Evolutionary conservation across 1,140 invertebrate species (phyloP), one percentile per base, ranked within the genome.

Genomic region (Drosophila bipectinata): DNA sequence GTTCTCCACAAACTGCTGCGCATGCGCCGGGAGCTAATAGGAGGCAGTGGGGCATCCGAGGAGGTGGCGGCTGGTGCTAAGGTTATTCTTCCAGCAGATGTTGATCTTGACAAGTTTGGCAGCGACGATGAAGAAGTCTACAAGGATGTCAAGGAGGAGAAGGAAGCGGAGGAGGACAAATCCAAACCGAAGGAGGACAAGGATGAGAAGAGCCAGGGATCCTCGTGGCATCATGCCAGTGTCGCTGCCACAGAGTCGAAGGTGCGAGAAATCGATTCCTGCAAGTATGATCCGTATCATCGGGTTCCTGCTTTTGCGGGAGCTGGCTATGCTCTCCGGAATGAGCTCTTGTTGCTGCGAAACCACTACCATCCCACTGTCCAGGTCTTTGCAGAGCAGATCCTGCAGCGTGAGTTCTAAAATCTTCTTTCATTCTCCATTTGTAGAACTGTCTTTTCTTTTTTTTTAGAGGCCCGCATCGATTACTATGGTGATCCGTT

Each of bases 351-450:
- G 15, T 91, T 93, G 0, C 92, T 99, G 0, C 85, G 93, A 1
- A 89, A 93, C 5, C 97, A 99, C 92, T 98, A 95, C 92, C 98
- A 99, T 93, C 98, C 98, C 1, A 96, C 97, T 37, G 97, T 99
- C 9, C 93, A 96, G 52, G 92, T 99, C 37, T 99, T 98, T 93
- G 97, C 98, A 0, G 93, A 94, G 39, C 96, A 95, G 59, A 93
- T 99, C n/a, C 79, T 98, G 1, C 92, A 96, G 73, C 95, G 96
- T 94, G 91, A 93, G 92, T 45, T 45, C 7, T 6, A 1, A n/a
- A 2, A 2, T 18, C 10, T 52, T 0, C 34, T 0, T 45, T 12
- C 1, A 3, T 18, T 30, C 12, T 62, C n/a, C 3, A 18, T 7
- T 44, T 15, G 0, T 44, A 2, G 15, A 44, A 44, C n/a, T 6